phyloP scores from a whole-genome alignment of 1,140 invertebrate genomes.

The Homalodisca vitripennis region DNA sequence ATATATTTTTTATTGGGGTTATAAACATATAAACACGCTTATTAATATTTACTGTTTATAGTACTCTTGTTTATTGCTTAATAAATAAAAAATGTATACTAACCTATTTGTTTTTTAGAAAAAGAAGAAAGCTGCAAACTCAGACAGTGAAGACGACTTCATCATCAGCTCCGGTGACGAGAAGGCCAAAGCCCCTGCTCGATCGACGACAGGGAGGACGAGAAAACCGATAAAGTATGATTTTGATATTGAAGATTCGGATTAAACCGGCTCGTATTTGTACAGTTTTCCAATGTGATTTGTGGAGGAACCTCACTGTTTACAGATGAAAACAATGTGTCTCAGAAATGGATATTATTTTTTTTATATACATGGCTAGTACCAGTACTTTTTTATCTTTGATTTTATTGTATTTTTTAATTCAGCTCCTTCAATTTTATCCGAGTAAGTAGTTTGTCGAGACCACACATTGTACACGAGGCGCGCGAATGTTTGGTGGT shows the following conservation, averaged over 20 bases:
- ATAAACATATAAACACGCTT: background rate
- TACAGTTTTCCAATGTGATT: background rate
- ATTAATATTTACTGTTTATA: background rate
- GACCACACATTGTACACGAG: too few relatives aligned
- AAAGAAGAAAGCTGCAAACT: conserved; percentile 30
- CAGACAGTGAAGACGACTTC: conserved; percentile 12
- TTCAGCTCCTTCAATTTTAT: background rate
- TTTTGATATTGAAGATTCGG: conserved; percentile 25
- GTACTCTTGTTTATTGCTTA: background rate
- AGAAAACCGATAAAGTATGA: conserved; percentile 32
- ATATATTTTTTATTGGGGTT: too few relatives aligned
- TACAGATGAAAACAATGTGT: background rate
- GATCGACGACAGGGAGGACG: conserved; percentile 20
- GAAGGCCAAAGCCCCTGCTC: background rate
- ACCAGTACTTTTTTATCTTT: background rate
- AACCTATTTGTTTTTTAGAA: background rate
- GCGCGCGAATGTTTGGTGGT: too few relatives aligned
- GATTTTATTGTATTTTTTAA: background rate
- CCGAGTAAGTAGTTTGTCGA: background rate
- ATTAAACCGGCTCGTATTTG: conserved; percentile 1
- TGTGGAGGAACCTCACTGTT: background rate
- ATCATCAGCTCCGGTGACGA: background rate
- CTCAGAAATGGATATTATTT: background rate
- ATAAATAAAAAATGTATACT: background rate
- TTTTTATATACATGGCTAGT: background rate